Evolutionary conservation across 2,888 invertebrate genomes (phyloP), one percentile per base, ranked within the genome.

Genomic region (Yponomeuta evonymella): DNA sequence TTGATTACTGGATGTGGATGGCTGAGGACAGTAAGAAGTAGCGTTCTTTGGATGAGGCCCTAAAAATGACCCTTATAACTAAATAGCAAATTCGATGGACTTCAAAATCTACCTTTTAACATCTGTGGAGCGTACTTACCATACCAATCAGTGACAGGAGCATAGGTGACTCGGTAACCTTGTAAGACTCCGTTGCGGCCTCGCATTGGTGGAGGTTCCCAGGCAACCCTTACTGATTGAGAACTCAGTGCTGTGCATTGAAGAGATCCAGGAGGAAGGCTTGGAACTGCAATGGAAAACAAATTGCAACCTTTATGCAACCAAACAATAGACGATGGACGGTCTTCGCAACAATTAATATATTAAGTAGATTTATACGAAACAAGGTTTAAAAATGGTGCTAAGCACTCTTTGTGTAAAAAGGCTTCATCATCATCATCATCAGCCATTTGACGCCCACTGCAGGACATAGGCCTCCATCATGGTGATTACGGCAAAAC

Each of bases 121-220:
- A 23, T 29, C n/a, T 63, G 65, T 65, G 1, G 33, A 65, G 6
- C 1, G 65, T 33, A 83, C 94, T 91, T 93, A 96, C 96, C 96
- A 89, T 95, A 95, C 94, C 96, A 95, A 82, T 96, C 96, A 74
- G 96, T 95, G 71, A 95, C 94, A 23, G 96, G 95, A 78, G 95
- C 95, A 85, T 95, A 95, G 72, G 95, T 96, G 72, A 97, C 95
- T 89, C 97, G 96, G 88, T 97, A 97, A 67, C 97, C 97, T 83
- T 96, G 96, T 73, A 97, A 93, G 72, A 96, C 94, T 23, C 97
- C 97, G 84, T 97, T 97, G 74, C 96, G 94, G n/a, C 96, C 96
- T 76, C 96, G 94, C 69, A 94, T 89, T 70, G 95, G 95, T 33
- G 97, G 97, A 29, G 96, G 95, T 77, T 96, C 96, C 97, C 97